These are phyloP conservation scores for Vulpes lagopus DNA, from an alignment of 2,113 vertebrate species.

Conservation along the genomic window DNA sequence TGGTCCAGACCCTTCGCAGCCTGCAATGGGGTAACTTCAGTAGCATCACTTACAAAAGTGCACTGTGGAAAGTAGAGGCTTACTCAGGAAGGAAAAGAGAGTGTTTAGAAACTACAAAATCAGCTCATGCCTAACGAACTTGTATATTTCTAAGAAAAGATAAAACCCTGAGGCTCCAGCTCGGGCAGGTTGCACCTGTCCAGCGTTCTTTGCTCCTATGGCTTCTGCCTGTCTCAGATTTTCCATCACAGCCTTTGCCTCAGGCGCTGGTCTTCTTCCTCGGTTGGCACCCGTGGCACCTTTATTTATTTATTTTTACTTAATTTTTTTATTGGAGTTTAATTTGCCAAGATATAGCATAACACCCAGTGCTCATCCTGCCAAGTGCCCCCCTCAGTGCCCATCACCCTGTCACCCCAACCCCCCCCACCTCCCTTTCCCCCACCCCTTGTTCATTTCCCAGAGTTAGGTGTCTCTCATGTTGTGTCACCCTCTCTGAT, in stretches of 20 bases:
- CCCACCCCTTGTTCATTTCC: no score
- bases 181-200: background rate
- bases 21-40: background rate
- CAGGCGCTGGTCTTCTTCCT: background rate
- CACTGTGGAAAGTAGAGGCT: background rate
- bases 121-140: background rate
- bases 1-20: background rate
- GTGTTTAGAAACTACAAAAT: constrained; percentile 10
- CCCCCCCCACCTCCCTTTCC: no score
- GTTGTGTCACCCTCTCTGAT: no score
- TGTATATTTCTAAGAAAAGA: background rate
- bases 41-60: background rate
- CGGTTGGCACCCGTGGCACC: background rate
- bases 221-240: background rate
- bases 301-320: background rate
- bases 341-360: no score
- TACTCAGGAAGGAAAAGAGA: background rate
- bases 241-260: background rate
- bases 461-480: no score
- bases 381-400: no score
- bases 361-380: no score
- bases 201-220: background rate
- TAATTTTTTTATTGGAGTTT: no score
- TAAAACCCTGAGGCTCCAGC: background rate
- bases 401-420: no score